Evolutionary conservation across 2,797 vertebrate genomes (phyloP).

Genomic region (Nannoperca australis): DNA sequence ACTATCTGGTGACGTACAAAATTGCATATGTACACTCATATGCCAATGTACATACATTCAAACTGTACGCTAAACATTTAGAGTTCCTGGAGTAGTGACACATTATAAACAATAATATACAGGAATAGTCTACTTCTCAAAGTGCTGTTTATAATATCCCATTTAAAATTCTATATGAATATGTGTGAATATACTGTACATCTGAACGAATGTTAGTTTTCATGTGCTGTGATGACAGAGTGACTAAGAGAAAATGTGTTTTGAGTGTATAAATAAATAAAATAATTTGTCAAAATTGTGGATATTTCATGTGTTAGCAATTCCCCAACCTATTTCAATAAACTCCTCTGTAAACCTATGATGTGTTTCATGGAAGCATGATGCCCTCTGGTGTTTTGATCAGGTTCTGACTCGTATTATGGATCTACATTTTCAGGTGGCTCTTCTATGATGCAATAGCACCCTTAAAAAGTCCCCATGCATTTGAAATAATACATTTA

Average conservation of each 20-base stretch:
- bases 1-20: conserved; percentile 33
- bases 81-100: conserved; percentile 27
- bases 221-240: conserved; percentile 23
- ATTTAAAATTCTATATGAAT: conserved; percentile 36
- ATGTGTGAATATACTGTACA: conserved; percentile 35
- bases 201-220: conserved; percentile 46
- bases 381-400: conserved; percentile 63
- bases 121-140: conserved; percentile 26
- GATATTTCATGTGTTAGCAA: conserved; percentile 13
- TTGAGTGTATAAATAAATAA: conserved; percentile 37
- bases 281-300: conserved; percentile 26
- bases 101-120: conserved; percentile 13
- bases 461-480: background rate
- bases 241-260: conserved; percentile 30
- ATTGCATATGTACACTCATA: conserved; percentile 15
- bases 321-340: conserved; percentile 45
- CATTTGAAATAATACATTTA: background rate
- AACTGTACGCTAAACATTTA: conserved; percentile 9
- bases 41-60: conserved; percentile 45
- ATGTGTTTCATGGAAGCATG: conserved; percentile 38
- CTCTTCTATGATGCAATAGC: background rate
- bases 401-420: background rate
- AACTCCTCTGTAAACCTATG: conserved; percentile 42
- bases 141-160: conserved; percentile 19
- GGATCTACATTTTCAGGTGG: background rate